A percentile compares a stretch with the other conserved stretches of the same genome.
Conservation (phyloP, 2,797 vertebrate genomes). For the Liasis olivaceus region DNA sequence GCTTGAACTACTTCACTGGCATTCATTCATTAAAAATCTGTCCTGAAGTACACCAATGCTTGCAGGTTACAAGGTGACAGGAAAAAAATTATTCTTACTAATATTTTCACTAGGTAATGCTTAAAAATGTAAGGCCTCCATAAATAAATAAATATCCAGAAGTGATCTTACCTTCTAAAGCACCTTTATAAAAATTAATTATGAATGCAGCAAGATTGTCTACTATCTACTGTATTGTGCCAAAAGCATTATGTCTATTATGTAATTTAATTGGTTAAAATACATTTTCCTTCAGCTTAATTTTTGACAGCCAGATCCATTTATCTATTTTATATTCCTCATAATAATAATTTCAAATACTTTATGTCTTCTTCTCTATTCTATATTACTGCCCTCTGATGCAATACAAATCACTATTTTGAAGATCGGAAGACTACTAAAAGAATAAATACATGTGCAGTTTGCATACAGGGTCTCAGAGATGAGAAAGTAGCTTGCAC, state of each 20-base stretch:
- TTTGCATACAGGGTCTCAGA: neutral
- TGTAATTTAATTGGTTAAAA: neutral
- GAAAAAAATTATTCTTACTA: neutral
- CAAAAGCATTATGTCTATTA: neutral
- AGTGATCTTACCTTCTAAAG: neutral
- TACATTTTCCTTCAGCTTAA: neutral
- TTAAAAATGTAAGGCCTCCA: neutral
- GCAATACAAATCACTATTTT: neutral
- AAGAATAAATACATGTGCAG: neutral
- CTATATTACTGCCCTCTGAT: neutral
- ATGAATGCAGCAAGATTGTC: neutral
- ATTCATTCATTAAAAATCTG: neutral
- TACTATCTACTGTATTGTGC: neutral
- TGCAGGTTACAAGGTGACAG: neutral
- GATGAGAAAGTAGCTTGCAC: neutral
- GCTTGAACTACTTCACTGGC: neutral
- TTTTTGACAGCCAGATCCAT: neutral
- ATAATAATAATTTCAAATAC: neutral
- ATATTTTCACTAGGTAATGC: neutral
- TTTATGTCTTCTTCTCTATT: neutral
- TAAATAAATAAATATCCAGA: neutral
- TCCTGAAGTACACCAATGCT: neutral
- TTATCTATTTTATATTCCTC: constrained; percentile 4
- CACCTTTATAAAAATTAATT: neutral
- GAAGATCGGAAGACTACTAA: neutral